phyloP scores from a whole-genome alignment of 92 coral and sea anemone genomes.

The Zoanthus sansibaricus region DNA sequence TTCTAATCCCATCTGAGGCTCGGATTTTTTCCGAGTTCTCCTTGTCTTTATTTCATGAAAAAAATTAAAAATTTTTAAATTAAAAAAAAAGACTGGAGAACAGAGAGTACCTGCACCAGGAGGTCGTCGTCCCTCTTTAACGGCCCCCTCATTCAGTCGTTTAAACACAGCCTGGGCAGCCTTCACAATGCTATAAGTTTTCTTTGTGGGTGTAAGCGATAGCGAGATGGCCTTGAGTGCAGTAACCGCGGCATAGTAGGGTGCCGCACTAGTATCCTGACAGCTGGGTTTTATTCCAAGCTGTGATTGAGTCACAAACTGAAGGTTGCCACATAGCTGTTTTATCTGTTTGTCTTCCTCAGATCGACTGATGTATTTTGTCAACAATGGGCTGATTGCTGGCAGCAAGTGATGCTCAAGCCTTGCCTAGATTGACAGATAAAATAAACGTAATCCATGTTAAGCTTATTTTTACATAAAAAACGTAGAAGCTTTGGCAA shows the following conservation, averaged over 20 bases:
- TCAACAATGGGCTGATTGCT: conserved; percentile 69
- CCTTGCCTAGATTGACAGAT: conserved; percentile 60
- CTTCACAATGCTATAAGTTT: conserved; percentile 75
- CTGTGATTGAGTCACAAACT: conserved; percentile 70
- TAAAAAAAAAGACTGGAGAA: too few relatives aligned
- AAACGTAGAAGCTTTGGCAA: too few relatives aligned
- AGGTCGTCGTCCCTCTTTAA: conserved; percentile 58
- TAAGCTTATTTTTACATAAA: not conserved
- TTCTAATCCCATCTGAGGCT: too few relatives aligned
- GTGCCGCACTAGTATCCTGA: conserved; percentile 66
- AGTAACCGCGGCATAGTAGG: conserved; percentile 78
- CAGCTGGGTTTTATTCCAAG: conserved; percentile 74
- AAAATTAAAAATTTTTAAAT: too few relatives aligned
- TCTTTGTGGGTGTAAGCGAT: conserved; percentile 72
- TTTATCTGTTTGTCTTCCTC: conserved; percentile 75
- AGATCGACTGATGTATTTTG: conserved; percentile 60
- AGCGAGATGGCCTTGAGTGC: conserved; percentile 68
- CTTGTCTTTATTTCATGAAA: too few relatives aligned
- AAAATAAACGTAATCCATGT: not conserved
- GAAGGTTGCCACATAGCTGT: conserved; percentile 64
- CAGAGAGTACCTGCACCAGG: conserved; percentile 81
- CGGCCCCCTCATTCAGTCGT: conserved; percentile 76
- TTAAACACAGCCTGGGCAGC: conserved; percentile 87
- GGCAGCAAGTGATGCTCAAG: conserved; percentile 84
- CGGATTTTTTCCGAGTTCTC: too few relatives aligned